These are phyloP conservation scores for Amblyornis subalaris DNA, from an alignment of 2,113 vertebrate genomes.

Conservation along the genomic window DNA sequence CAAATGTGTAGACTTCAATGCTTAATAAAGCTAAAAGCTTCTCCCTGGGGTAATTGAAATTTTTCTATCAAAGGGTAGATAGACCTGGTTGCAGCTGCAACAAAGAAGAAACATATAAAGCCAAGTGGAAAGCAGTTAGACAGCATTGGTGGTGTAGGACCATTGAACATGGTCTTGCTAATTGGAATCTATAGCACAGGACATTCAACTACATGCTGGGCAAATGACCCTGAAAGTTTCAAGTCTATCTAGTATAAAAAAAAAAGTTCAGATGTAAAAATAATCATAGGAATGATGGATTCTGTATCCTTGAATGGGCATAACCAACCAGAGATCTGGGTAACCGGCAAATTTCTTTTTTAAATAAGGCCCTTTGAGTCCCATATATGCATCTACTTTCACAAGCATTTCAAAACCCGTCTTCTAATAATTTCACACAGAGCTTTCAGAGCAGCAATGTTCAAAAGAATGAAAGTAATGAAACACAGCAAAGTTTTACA, in stretches of 20 bases:
- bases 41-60: slow-evolving; percentile 79
- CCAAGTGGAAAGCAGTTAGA: slow-evolving; percentile 78
- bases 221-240: slow-evolving; percentile 82
- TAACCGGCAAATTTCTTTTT: slow-evolving; percentile 77
- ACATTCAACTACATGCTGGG: slow-evolving; percentile 79
- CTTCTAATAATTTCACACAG: slow-evolving; percentile 83
- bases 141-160: slow-evolving; percentile 72
- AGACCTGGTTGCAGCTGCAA: slow-evolving; percentile 77
- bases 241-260: slow-evolving; percentile 72
- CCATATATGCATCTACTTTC: slow-evolving; percentile 78
- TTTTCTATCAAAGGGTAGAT: slow-evolving; percentile 75
- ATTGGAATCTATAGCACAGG: slow-evolving; percentile 82
- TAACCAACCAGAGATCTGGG: slow-evolving; percentile 71
- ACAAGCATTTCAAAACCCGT: slow-evolving; percentile 74
- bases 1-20: slow-evolving; percentile 78
- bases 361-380: slow-evolving; percentile 78
- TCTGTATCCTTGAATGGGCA: slow-evolving; percentile 75
- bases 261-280: slow-evolving; percentile 82
- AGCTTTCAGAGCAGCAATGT: slow-evolving; percentile 71
- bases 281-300: slow-evolving; percentile 74
- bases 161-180: slow-evolving; percentile 77
- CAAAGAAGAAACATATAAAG: slow-evolving; percentile 80
- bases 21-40: slow-evolving; percentile 84
- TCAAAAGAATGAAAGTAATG: slow-evolving; percentile 78
- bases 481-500: slow-evolving; percentile 75